A percentile compares a stretch with the other conserved stretches of the same genome.
phyloP scores from a whole-genome alignment of 2,888 invertebrate species.

The Luffia ferchaultella region DNA sequence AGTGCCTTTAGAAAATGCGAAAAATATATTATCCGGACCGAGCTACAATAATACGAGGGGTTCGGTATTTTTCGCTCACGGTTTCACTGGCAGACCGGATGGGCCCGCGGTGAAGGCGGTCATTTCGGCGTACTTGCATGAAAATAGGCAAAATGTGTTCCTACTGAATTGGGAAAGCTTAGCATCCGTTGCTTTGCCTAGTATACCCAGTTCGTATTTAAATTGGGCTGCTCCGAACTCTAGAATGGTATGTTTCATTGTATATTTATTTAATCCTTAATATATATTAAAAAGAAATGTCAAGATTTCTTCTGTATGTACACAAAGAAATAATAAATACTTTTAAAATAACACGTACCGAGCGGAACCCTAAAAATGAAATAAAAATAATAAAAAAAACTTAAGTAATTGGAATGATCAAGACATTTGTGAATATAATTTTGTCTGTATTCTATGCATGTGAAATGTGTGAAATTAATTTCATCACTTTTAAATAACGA shows the following conservation, averaged over 20 bases:
- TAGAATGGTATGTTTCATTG: slow-evolving; percentile 29
- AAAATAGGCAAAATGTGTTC: slow-evolving; percentile 34
- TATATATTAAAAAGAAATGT: no score
- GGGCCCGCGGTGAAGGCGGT: slow-evolving; percentile 39
- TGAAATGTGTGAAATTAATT: no score
- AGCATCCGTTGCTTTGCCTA: slow-evolving; percentile 29
- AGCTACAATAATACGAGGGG: slow-evolving; percentile 34
- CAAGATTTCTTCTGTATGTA: no score
- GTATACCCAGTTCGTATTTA: slow-evolving; percentile 32
- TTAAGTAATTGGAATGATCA: no score
- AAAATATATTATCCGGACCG: slow-evolving; percentile 26
- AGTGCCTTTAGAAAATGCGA: slow-evolving; percentile 25
- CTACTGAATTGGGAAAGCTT: slow-evolving; percentile 47
- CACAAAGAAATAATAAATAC: no score
- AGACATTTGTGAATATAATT: no score
- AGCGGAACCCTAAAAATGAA: no score
- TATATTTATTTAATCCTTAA: no score
- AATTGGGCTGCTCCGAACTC: slow-evolving; percentile 51
- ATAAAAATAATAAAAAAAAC: no score
- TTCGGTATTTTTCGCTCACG: slow-evolving; percentile 39
- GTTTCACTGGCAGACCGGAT: slow-evolving; percentile 39
- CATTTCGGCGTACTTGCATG: slow-evolving; percentile 31
- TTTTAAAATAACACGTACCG: no score
- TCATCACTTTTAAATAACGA: no score
- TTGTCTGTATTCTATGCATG: no score